Conservation (phyloP, 2,113 vertebrate genomes). For the Leucopternis melanops region DNA sequence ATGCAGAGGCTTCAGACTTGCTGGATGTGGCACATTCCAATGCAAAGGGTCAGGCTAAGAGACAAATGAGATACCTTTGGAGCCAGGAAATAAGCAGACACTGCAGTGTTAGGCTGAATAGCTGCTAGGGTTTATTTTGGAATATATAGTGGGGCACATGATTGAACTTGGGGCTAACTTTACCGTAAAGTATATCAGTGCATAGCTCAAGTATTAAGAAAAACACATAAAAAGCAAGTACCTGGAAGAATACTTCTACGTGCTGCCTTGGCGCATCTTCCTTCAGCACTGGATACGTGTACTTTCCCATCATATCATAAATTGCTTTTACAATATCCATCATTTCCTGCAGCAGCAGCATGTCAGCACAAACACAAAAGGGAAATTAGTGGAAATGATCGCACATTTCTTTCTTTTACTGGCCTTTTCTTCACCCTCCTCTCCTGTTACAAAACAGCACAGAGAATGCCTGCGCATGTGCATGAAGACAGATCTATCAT, state of each 20-base stretch:
- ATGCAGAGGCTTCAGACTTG: not conserved
- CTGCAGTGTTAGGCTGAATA: not conserved
- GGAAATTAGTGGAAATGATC: not conserved
- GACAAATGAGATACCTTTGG: not conserved
- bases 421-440: not conserved
- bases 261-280: constrained; percentile 91
- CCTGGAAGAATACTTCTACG: constrained; percentile 96
- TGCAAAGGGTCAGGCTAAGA: not conserved
- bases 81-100: not conserved
- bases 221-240: constrained; percentile 15
- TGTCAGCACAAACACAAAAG: not conserved
- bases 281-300: constrained; percentile 91
- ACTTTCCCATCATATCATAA: constrained; percentile 99
- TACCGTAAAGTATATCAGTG: not conserved
- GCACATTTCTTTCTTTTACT: not conserved
- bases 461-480: not conserved
- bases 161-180: not conserved
- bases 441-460: not conserved
- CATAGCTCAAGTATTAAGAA: not conserved
- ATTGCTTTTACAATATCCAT: constrained; percentile 95
- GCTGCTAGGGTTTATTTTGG: not conserved
- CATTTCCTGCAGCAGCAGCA: constrained; percentile 82
- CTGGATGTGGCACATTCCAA: not conserved
- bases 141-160: rapidly evolving
- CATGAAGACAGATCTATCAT: not conserved